Evolutionary conservation across 64 coral and sea anemone genomes (phyloP), one percentile per base, ranked within the genome.

Genomic region (Hydrozoanthus tunicans): DNA sequence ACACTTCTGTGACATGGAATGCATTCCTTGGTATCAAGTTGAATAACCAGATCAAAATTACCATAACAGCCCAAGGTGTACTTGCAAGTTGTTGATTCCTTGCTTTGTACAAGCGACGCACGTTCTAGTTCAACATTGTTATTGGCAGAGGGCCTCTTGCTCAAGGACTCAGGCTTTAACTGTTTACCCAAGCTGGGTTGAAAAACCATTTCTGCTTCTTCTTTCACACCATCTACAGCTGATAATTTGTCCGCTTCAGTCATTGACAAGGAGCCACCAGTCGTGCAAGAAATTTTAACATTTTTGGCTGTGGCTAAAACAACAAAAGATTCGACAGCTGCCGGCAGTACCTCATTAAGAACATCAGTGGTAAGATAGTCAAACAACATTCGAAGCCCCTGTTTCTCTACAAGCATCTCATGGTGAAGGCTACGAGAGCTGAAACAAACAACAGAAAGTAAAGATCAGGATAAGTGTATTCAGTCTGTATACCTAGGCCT

Each of bases 1-100:
- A 88, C 70, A 6, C 8, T 54, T 17, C 84, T 75, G 54, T 88
- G 84, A 27, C 68, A 88, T 58, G 69, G 67, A 72, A 88, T 70
- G 74, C 10, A 20, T 24, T 88, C 69, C 59, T 70, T 70, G 32
- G 53, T 15, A 59, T 88, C 84, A 58, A 88, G 70, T 75, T 70
- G 68, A 52, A 88, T 74, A n/a, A 74, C 20, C 6, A 88, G 56
- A 59, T 88, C 84, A 88, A 88, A 88, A 7, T 17, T 60, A 51
- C 54, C 56, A 57, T 60, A 23, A 59, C 15, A 3, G 7, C 27
- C n/a, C 74, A 70, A 43, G 51, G 9, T 58, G 57, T 74, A 26
- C 25, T 74, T 88, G 56, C 84, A 88, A 25, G 0, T 51, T 72
- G 53, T 6, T 6, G 3, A 59, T 14, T 73, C 17, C 26, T 14